Evolutionary conservation across 2,888 invertebrate species (phyloP).

Genomic region (Tetranychus piercei): DNA sequence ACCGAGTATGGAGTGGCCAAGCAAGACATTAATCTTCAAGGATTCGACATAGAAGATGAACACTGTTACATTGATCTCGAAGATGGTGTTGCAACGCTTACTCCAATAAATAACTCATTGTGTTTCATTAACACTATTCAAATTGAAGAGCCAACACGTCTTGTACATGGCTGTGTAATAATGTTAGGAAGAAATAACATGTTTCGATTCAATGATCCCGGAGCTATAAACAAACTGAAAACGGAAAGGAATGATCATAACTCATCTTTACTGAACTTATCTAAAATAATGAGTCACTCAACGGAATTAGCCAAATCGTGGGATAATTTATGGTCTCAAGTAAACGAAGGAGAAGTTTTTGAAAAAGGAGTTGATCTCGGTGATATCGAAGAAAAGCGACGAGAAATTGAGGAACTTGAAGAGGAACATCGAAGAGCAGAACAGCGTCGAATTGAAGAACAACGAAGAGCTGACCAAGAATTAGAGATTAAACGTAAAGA

Average conservation of each 20-base stretch:
- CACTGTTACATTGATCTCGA: conserved; percentile 55
- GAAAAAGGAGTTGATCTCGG: not conserved
- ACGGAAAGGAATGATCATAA: conserved; percentile 45
- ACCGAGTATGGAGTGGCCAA: conserved; percentile 47
- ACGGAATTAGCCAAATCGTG: conserved; percentile 44
- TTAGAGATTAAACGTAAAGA: conserved; percentile 37
- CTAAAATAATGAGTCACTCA: conserved; percentile 30
- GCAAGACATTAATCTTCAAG: conserved; percentile 59
- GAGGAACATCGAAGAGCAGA: conserved; percentile 43
- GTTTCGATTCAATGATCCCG: conserved; percentile 74
- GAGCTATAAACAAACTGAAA: conserved; percentile 62
- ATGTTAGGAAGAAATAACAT: conserved; percentile 57
- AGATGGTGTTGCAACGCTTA: conserved; percentile 52
- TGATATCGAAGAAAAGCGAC: conserved; percentile 23
- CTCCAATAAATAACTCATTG: conserved; percentile 50
- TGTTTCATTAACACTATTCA: conserved; percentile 66
- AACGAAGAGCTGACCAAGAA: conserved; percentile 28
- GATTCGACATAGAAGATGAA: conserved; percentile 54
- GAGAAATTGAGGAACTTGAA: conserved; percentile 34
- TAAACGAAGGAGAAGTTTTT: not conserved
- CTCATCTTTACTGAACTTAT: conserved; percentile 31
- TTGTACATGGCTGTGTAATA: conserved; percentile 62
- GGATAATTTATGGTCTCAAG: conserved; percentile 24
- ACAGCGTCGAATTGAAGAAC: conserved; percentile 39
- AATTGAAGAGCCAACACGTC: conserved; percentile 54